Conservation (phyloP, 1,140 invertebrate genomes). For the Nautilus pompilius region DNA sequence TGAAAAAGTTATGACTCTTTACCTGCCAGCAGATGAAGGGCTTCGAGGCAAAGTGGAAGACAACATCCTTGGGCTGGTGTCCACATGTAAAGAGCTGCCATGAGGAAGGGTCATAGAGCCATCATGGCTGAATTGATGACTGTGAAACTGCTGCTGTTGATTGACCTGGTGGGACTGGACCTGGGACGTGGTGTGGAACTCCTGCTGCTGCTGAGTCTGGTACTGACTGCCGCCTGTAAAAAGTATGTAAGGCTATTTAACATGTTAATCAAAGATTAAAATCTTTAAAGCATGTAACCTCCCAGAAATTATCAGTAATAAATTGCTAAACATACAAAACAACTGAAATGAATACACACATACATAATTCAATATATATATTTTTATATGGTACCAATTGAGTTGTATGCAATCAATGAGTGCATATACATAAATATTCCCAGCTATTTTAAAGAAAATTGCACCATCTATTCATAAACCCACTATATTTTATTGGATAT, state of each 20-base stretch:
- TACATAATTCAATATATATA: constrained; percentile 7
- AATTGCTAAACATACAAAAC: no score
- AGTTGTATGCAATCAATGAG: no score
- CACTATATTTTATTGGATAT: no score
- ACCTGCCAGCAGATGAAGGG: constrained; percentile 42
- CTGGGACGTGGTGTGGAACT: constrained; percentile 12
- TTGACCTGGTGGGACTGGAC: constrained; percentile 8
- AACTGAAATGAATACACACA: neutral
- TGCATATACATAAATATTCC: no score
- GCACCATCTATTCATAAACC: no score
- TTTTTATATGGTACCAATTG: constrained; percentile 11
- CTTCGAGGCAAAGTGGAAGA: constrained; percentile 26
- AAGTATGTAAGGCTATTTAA: no score
- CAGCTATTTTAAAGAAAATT: no score
- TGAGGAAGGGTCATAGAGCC: constrained; percentile 6
- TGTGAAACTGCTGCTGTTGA: constrained; percentile 7
- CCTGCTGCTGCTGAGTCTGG: constrained; percentile 17
- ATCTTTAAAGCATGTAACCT: no score
- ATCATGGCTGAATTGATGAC: constrained; percentile 18
- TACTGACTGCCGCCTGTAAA: constrained; percentile 14
- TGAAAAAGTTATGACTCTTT: neutral
- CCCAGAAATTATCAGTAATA: no score
- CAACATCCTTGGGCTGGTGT: constrained; percentile 46
- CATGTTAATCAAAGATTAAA: no score
- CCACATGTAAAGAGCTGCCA: constrained; percentile 32